A percentile compares a stretch with the other conserved stretches of the same genome.
Evolutionary conservation across 2,797 vertebrate species (phyloP).

Genomic region (Eulemur mongoz): DNA sequence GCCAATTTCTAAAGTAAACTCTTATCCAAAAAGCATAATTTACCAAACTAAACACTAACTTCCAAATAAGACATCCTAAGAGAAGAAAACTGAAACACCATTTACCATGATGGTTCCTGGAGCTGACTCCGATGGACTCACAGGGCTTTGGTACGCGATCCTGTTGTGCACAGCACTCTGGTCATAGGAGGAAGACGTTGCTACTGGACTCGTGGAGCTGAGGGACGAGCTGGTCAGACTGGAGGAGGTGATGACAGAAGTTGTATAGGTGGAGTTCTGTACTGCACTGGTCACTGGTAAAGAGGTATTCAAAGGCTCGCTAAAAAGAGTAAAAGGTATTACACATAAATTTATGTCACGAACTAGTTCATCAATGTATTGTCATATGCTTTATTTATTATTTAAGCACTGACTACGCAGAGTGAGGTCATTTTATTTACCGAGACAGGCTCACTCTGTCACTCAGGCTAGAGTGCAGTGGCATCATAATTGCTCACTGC

Average conservation of each 20-base stretch:
- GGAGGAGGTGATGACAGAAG: constrained; percentile 89
- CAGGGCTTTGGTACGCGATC: constrained; percentile 86
- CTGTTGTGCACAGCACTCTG: constrained; percentile 90
- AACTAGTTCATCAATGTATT: neutral
- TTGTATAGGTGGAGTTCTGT: constrained; percentile 91
- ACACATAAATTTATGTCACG: constrained; percentile 38
- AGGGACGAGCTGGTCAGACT: constrained; percentile 89
- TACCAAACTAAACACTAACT: neutral
- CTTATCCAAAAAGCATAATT: neutral
- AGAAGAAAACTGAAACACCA: neutral
- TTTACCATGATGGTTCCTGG: constrained; percentile 90
- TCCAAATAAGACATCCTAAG: neutral
- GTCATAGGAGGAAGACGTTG: constrained; percentile 91
- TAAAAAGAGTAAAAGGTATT: constrained; percentile 82
- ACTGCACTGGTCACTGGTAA: constrained; percentile 91
- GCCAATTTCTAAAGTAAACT: neutral
- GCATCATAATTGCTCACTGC: neutral
- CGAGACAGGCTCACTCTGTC: too few species aligned
- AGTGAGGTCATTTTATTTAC: too few species aligned
- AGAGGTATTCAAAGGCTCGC: constrained; percentile 93
- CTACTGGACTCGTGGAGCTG: constrained; percentile 85
- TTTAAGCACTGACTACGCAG: neutral
- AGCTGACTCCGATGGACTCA: constrained; percentile 88
- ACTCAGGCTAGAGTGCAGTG: too few species aligned
- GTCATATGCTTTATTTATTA: neutral